These are phyloP conservation scores for Protonemura montana DNA, from an alignment of 2,888 invertebrate genomes.

Conservation along the genomic window DNA sequence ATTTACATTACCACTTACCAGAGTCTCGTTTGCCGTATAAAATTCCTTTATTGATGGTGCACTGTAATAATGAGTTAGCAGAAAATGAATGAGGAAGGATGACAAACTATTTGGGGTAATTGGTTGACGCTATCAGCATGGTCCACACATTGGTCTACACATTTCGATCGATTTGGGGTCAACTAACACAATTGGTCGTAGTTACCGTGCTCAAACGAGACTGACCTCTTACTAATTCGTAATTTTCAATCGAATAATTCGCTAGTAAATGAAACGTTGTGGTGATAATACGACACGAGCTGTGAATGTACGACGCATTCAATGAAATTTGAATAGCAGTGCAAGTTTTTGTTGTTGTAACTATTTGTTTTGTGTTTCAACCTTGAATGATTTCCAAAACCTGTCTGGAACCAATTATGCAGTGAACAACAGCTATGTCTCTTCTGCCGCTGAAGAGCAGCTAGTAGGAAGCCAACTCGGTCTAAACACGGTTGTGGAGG, in stretches of 20 bases:
- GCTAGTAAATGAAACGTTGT: neutral
- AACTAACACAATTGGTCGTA: too few relatives aligned
- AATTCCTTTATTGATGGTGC: neutral
- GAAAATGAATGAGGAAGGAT: neutral
- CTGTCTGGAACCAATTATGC: slow-evolving; percentile 16
- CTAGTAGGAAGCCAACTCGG: neutral
- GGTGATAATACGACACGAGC: neutral
- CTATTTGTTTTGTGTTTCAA: slow-evolving; percentile 22
- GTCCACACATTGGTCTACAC: too few relatives aligned
- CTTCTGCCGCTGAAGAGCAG: neutral
- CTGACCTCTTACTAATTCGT: too few relatives aligned
- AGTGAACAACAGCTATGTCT: neutral
- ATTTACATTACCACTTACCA: too few relatives aligned
- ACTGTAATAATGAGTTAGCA: neutral
- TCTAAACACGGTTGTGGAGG: too few relatives aligned
- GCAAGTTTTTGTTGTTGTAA: neutral
- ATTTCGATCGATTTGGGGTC: neutral
- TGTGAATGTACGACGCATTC: neutral
- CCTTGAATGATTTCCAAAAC: slow-evolving; percentile 23
- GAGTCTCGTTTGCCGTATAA: neutral
- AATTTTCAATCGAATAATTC: neutral
- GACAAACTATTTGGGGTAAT: neutral
- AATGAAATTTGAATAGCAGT: neutral
- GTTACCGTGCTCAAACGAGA: too few relatives aligned
- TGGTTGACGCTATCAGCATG: neutral